Conservation (phyloP, 2,113 vertebrate species). For the Notiomystis cincta region DNA sequence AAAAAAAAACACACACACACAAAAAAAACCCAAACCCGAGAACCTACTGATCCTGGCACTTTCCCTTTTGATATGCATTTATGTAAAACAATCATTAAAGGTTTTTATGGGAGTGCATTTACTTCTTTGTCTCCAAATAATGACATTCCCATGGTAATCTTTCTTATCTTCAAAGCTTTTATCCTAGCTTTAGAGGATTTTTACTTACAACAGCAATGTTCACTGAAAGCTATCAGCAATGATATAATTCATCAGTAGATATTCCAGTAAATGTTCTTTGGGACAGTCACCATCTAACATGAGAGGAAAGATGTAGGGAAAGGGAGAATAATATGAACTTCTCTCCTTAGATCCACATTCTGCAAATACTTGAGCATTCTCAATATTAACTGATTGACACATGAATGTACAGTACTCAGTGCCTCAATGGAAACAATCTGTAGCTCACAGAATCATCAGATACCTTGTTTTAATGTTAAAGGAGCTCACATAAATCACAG, state of each 20-base stretch:
- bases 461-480: not conserved
- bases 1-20: too few relatives aligned
- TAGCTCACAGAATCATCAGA: not conserved
- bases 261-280: conserved; percentile 38
- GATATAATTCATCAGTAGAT: conserved; percentile 18
- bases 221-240: conserved; percentile 16
- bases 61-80: not conserved
- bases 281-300: not conserved
- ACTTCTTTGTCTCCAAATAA: conserved; percentile 22
- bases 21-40: not conserved
- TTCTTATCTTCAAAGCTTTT: conserved; percentile 31
- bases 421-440: not conserved
- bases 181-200: conserved; percentile 27
- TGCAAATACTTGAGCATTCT: not conserved
- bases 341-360: not conserved
- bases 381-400: not conserved
- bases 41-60: not conserved
- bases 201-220: conserved; percentile 17
- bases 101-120: not conserved
- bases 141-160: conserved; percentile 14
- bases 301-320: not conserved
- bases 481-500: not conserved
- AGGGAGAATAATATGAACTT: not conserved
- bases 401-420: not conserved
- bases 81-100: not conserved